These are phyloP conservation scores for Ips typographus DNA, from an alignment of 1,140 invertebrate genomes.

Conservation along the genomic window DNA sequence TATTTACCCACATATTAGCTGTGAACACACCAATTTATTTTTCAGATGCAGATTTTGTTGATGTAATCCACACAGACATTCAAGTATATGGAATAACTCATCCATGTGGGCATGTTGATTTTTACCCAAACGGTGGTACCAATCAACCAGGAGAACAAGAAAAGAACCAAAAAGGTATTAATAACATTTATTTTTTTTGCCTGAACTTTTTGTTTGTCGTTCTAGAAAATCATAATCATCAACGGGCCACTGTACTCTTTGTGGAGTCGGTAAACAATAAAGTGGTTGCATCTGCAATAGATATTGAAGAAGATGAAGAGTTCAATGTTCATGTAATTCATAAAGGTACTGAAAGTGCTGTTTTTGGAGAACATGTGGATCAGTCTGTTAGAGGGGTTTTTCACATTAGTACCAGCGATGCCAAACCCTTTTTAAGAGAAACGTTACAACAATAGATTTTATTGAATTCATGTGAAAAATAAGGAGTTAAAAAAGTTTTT, in stretches of 20 bases:
- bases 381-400: constrained; percentile 21
- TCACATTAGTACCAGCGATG: constrained; percentile 29
- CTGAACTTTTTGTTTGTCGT: neutral
- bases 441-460: neutral
- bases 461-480: neutral
- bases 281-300: constrained; percentile 47
- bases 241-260: constrained; percentile 36
- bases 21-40: neutral
- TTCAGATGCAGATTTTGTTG: constrained; percentile 75
- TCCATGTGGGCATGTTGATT: constrained; percentile 80
- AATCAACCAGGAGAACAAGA: constrained; percentile 81
- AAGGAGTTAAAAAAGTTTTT: constrained; percentile 18
- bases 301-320: constrained; percentile 24
- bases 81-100: constrained; percentile 78
- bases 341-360: constrained; percentile 13
- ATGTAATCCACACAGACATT: constrained; percentile 86
- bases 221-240: constrained; percentile 42
- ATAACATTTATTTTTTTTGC: constrained; percentile 57
- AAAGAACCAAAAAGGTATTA: constrained; percentile 66
- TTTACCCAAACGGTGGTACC: constrained; percentile 85
- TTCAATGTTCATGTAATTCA: constrained; percentile 15
- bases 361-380: constrained; percentile 31
- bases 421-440: constrained; percentile 11
- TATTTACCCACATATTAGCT: too few relatives aligned
- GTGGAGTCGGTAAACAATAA: constrained; percentile 49